Percentiles rank a stretch among this genome's conserved stretches.
Conservation (phyloP, 2,113 vertebrate species). For the Grantiella picta region DNA sequence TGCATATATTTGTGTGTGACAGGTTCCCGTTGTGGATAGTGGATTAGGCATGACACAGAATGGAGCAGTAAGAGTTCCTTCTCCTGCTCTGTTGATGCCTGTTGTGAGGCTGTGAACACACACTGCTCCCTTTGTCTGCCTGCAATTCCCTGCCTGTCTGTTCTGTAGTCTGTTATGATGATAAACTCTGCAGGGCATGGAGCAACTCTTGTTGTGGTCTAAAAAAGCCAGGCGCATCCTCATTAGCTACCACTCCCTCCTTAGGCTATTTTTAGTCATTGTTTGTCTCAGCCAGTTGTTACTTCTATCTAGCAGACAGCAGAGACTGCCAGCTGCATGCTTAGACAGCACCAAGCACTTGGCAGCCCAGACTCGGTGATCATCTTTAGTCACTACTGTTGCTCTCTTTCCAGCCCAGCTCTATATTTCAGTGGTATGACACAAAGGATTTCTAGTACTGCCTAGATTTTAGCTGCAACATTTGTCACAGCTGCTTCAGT, state of each 20-base stretch:
- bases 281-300: constrained; percentile 6
- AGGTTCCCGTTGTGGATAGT: background rate
- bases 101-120: background rate
- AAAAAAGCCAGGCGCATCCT: background rate
- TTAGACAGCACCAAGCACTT: background rate
- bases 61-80: accelerated
- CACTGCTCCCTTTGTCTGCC: background rate
- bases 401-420: background rate
- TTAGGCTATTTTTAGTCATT: constrained; percentile 7
- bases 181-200: background rate
- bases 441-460: background rate
- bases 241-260: background rate
- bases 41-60: background rate
- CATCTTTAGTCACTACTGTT: background rate
- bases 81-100: background rate
- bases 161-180: background rate
- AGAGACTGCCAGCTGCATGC: background rate
- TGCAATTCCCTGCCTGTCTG: background rate
- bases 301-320: background rate
- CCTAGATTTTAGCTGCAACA: background rate
- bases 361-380: background rate
- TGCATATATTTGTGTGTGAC: background rate
- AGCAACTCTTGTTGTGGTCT: background rate
- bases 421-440: background rate
- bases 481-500: background rate